A percentile compares a stretch with the other conserved stretches of the same genome.
Evolutionary conservation across 2,113 vertebrate species (phyloP).

Genomic region (Bagarius yarrelli): DNA sequence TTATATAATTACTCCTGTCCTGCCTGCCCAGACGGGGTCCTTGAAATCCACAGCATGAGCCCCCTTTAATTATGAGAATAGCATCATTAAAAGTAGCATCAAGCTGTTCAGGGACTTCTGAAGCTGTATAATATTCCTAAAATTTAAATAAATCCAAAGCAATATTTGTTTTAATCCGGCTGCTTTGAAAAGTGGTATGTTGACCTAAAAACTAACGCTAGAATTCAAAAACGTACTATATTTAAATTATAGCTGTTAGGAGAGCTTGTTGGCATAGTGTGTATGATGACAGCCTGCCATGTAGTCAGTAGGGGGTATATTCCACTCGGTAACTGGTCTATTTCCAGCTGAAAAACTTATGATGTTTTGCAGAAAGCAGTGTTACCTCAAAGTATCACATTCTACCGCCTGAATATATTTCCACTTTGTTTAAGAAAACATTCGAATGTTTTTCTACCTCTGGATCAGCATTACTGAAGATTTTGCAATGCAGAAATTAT

Average conservation of each 20-base stretch:
- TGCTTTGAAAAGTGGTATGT: background rate
- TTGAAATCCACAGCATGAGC: constrained; percentile 16
- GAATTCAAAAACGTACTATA: background rate
- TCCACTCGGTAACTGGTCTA: background rate
- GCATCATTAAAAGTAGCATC: background rate
- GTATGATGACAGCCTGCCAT: background rate
- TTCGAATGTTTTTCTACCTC: constrained; percentile 30
- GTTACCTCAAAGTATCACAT: constrained; percentile 4
- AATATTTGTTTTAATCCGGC: background rate
- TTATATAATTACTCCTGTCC: constrained; percentile 44
- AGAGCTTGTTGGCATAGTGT: background rate
- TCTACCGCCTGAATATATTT: constrained; percentile 24
- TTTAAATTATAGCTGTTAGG: constrained; percentile 4
- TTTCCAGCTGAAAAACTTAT: background rate
- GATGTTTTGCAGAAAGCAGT: background rate
- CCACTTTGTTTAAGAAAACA: constrained; percentile 26
- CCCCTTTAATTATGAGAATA: constrained; percentile 17
- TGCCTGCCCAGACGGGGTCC: background rate
- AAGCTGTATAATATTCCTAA: background rate
- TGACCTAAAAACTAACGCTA: background rate
- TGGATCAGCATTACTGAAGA: background rate
- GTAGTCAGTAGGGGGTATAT: background rate
- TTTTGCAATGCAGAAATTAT: constrained; percentile 12
- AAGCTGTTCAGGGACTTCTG: background rate
- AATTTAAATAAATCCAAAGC: background rate